Percentiles rank a stretch among this genome's conserved stretches.
Conservation (phyloP, 2,888 invertebrate genomes). For the Alentia gelatinosa region DNA sequence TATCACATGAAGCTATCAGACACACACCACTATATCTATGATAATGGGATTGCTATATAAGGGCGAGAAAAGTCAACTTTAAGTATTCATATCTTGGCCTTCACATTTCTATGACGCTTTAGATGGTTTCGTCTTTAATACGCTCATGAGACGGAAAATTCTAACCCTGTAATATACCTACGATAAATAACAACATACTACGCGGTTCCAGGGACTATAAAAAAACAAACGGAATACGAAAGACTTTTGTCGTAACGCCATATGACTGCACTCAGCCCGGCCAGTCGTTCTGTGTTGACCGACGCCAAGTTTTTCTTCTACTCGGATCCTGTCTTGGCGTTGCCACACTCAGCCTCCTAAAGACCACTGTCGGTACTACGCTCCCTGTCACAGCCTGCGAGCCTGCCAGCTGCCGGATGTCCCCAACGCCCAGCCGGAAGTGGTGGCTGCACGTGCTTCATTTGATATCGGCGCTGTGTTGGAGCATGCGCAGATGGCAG, state of each 20-base stretch:
- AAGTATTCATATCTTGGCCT: no score
- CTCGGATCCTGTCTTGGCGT: neutral
- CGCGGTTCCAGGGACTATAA: no score
- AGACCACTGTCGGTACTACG: neutral
- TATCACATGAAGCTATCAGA: no score
- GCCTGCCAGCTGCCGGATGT: constrained; percentile 8
- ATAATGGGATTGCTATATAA: no score
- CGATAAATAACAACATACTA: no score
- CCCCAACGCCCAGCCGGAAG: neutral
- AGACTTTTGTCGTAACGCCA: constrained; percentile 1
- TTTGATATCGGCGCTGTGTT: neutral
- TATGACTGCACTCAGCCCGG: neutral
- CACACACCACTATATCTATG: no score
- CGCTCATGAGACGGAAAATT: no score
- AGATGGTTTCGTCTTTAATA: no score
- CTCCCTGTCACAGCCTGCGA: neutral
- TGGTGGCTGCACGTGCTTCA: neutral
- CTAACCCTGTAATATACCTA: no score
- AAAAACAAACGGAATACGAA: constrained; percentile 1
- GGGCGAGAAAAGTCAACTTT: no score
- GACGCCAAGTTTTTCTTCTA: neutral
- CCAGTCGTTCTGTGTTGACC: neutral
- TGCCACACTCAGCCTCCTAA: neutral
- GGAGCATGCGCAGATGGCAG: neutral
- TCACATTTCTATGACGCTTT: no score